Base-by-base conservation (phyloP, 2,888 invertebrate genomes). In the Acleris literana region DNA sequence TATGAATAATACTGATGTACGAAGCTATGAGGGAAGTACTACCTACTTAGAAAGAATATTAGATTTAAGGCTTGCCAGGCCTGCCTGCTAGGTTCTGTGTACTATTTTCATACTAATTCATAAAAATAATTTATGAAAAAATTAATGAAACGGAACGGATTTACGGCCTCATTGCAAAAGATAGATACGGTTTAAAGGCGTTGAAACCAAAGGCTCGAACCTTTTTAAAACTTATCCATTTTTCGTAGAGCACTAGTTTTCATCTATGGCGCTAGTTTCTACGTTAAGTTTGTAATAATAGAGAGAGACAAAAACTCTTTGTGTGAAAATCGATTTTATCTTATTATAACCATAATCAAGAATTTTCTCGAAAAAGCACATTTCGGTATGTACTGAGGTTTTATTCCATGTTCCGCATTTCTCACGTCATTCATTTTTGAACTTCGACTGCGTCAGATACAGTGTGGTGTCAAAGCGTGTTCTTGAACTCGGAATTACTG, bases 351-450 rank as follows among this genome's bases (percentile, higher is more conserved):
- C 5, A 9, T 22, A 53, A 25, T 61, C 56, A 64, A 70, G 79
- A 79, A 79, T 70, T 73, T 79, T 79, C 79, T 78, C 72, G 79
- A 78, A 79, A 71, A 68, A 69, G 70, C 71, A 69, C 69, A 70
- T 72, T 76, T 71, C 69, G 48, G 54, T 25, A 57, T n/a, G 62
- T 66, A 57, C 66, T 46, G 52, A 66, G 66, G 61, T 66, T 66
- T 66, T 66, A 66, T 66, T 57, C 55, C 57, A 51, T 62, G 52
- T 66, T 62, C 61, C 48, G 57, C 39, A 39, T 46, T 49, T 62
- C 51, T 62, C 56, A 57, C 66, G 66, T 66, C 66, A 66, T 57
- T 66, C 66, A 66, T 57, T 66, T 66, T 66, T 66, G 62, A 66
- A 66, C 66, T 66, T 66, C 61, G 66, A 66, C 62, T 66, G 62